phyloP scores from a whole-genome alignment of 2,113 vertebrate species.

The Platichthys flesus region DNA sequence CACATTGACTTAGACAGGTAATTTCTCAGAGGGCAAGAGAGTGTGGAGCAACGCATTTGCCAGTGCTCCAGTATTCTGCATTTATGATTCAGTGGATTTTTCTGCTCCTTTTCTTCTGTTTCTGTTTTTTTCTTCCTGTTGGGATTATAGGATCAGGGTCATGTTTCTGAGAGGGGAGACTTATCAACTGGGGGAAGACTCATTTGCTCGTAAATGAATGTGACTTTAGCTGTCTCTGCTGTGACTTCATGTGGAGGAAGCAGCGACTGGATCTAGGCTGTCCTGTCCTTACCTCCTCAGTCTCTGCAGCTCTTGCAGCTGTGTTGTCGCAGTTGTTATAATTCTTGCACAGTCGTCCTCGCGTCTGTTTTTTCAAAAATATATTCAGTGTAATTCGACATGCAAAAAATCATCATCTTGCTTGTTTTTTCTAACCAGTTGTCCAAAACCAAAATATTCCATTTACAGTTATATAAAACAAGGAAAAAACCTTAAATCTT shows the following conservation, averaged over 20 bases:
- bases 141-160: slow-evolving; percentile 26
- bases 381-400: slow-evolving; percentile 7
- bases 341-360: background rate
- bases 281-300: slow-evolving; percentile 28
- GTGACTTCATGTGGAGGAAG: slow-evolving; percentile 27
- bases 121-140: slow-evolving; percentile 9
- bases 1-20: slow-evolving; percentile 38
- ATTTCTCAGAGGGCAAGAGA: slow-evolving; percentile 35
- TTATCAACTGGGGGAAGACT: slow-evolving; percentile 35
- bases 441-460: background rate
- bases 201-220: slow-evolving; percentile 29
- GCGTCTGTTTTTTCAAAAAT: background rate
- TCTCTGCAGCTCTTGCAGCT: slow-evolving; percentile 31
- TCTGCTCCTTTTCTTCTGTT: slow-evolving; percentile 17
- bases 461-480: background rate
- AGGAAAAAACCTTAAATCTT: background rate
- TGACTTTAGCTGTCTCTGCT: slow-evolving; percentile 40
- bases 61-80: slow-evolving; percentile 3
- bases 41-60: slow-evolving; percentile 17
- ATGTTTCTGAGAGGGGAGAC: slow-evolving; percentile 28
- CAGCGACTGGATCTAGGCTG: slow-evolving; percentile 22
- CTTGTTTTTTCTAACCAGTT: background rate
- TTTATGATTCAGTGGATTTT: slow-evolving; percentile 30
- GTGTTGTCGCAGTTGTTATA: slow-evolving; percentile 23
- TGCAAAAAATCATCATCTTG: background rate